Conservation (phyloP, 2,113 vertebrate genomes). For the Opisthocomus hoazin region DNA sequence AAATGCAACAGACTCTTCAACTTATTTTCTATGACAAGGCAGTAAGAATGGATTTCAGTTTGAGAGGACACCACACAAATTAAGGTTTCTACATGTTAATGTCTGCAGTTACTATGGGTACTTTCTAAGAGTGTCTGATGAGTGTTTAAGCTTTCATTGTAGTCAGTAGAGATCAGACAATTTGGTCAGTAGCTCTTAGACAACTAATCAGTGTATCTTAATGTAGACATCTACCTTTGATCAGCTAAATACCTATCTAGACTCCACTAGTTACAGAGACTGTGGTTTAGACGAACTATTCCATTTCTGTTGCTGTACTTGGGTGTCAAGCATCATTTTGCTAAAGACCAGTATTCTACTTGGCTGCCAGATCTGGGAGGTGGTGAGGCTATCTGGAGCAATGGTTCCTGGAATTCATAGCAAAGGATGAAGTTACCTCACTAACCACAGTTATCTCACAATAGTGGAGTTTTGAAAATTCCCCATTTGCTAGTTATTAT, state of each 20-base stretch:
- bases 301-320: neutral
- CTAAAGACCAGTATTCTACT: neutral
- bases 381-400: fast-evolving
- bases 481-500: neutral
- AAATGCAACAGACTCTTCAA: neutral
- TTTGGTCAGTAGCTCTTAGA: neutral
- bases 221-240: neutral
- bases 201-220: neutral
- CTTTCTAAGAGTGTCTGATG: neutral
- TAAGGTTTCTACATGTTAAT: neutral
- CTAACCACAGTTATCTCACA: neutral
- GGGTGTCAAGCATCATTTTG: neutral
- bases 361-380: neutral
- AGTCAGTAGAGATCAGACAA: neutral
- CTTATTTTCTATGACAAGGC: neutral
- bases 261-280: neutral
- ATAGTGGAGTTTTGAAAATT: neutral
- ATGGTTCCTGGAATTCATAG: neutral
- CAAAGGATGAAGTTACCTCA: neutral
- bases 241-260: neutral
- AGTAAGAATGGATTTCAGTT: neutral
- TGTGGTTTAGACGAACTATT: neutral
- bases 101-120: neutral
- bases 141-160: neutral
- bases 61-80: neutral